Evolutionary conservation across 2,797 vertebrate genomes (phyloP).

Genomic region (Momotus momota): DNA sequence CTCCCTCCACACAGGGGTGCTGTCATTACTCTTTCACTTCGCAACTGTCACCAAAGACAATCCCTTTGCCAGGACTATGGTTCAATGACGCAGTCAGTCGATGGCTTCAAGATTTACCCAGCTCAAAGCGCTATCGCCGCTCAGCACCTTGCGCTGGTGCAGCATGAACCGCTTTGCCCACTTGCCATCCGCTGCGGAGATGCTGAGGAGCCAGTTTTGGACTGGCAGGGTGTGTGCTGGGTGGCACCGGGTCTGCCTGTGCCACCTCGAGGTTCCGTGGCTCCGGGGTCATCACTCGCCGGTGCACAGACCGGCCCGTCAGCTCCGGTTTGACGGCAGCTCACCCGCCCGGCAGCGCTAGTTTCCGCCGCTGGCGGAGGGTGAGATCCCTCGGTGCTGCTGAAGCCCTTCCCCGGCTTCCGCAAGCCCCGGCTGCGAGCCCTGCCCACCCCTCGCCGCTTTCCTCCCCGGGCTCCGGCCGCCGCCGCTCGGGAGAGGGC

Average conservation of each 20-base stretch:
- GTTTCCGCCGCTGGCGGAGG: too few relatives aligned
- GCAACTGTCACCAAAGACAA: background rate
- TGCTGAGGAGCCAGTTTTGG: background rate
- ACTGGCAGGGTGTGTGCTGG: background rate
- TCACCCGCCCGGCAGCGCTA: fast-evolving
- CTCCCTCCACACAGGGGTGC: background rate
- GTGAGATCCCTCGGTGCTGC: background rate
- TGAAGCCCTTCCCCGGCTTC: too few relatives aligned
- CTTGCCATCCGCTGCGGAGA: background rate
- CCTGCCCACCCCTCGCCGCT: background rate
- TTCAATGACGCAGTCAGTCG: fast-evolving
- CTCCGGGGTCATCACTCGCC: background rate
- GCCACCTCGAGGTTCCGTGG: fast-evolving
- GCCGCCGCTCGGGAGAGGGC: background rate
- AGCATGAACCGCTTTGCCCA: fast-evolving
- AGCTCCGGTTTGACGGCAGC: too few relatives aligned
- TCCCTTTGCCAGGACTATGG: fast-evolving
- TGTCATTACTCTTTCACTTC: background rate
- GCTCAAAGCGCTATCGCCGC: background rate
- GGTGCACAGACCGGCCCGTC: fast-evolving
- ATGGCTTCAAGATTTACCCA: background rate
- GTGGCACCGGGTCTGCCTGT: background rate
- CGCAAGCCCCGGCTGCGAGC: background rate
- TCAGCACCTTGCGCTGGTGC: fast-evolving
- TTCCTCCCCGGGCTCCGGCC: background rate